phyloP scores from a whole-genome alignment of 2,113 vertebrate genomes.

The Chionodraco myersi region DNA sequence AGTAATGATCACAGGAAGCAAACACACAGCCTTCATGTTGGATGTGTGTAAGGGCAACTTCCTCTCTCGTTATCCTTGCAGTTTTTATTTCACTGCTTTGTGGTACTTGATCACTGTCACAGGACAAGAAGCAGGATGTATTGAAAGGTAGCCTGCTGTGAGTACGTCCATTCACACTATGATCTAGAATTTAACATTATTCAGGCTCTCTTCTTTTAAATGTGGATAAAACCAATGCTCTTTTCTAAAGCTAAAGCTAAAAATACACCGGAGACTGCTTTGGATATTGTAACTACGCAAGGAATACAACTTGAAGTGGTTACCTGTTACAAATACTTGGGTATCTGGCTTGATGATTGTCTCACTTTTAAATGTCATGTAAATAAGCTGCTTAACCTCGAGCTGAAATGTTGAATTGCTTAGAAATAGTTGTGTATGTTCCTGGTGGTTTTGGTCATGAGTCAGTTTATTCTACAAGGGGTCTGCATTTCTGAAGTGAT shows the following conservation, averaged over 20 bases:
- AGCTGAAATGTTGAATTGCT: background rate
- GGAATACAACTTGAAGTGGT: too few relatives aligned
- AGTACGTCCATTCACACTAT: slow-evolving; percentile 21
- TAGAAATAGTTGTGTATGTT: background rate
- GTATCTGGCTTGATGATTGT: too few relatives aligned
- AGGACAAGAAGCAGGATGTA: slow-evolving; percentile 24
- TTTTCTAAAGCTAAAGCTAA: too few relatives aligned
- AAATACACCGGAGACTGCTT: too few relatives aligned
- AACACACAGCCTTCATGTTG: slow-evolving; percentile 41
- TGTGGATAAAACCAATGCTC: too few relatives aligned
- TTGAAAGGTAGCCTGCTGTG: slow-evolving; percentile 24
- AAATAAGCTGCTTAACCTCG: background rate
- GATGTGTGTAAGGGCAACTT: slow-evolving; percentile 44
- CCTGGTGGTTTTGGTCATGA: slow-evolving; percentile 1
- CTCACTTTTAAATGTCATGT: too few relatives aligned
- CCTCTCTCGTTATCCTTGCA: slow-evolving; percentile 22
- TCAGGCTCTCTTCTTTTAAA: too few relatives aligned
- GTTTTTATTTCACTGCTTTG: slow-evolving; percentile 15
- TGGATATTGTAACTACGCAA: too few relatives aligned
- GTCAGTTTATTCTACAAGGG: background rate
- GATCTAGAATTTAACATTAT: background rate
- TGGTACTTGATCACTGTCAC: slow-evolving; percentile 39
- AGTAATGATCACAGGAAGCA: slow-evolving; percentile 60
- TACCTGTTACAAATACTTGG: too few relatives aligned
- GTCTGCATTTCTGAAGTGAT: background rate